Base-by-base conservation (phyloP, 1,140 invertebrate genomes). In the Plectrocnemia conspersa region DNA sequence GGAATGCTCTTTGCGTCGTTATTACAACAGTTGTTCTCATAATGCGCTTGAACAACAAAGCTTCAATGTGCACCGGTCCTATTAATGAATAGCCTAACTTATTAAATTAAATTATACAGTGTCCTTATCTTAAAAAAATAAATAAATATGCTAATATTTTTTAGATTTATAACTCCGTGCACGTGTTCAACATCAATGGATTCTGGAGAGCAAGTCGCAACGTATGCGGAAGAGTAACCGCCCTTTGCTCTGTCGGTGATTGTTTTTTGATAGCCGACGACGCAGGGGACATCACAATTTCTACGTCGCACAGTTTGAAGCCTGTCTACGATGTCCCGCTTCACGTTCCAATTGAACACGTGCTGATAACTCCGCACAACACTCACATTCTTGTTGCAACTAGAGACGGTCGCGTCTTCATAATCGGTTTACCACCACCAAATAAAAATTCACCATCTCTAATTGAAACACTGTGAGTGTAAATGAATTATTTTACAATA, bases 101-200 rank as follows among this genome's bases (percentile, higher is more conserved):
- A n/a, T n/a, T n/a, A n/a, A n/a, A n/a, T n/a, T n/a, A n/a, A n/a
- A n/a, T n/a, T n/a, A n/a, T n/a, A n/a, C n/a, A n/a, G n/a, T n/a
- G n/a, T n/a, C n/a, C n/a, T n/a, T n/a, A n/a, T n/a, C n/a, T n/a
- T n/a, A n/a, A n/a, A n/a, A n/a, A n/a, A n/a, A n/a, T n/a, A n/a
- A n/a, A n/a, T n/a, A n/a, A n/a, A n/a, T n/a, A n/a, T n/a, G n/a
- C n/a, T n/a, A n/a, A n/a, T 44, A 9, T 10, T 42, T 40, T 46
- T 33, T 36, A 60, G 54, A 68, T 65, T 27, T 74, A 68, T 45
- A 68, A 77, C 56, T 75, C 74, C 33, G 68, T 83, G 13, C 79
- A 82, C 59, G 69, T 82, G 11, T 84, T 77, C 56, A 79, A 77
- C 44, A 68, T 83, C 18, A 84, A 84, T 62, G 82, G 82, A 10